These are phyloP conservation scores for Aviceda subcristata DNA, from an alignment of 2,113 vertebrate genomes.

Conservation along the genomic window DNA sequence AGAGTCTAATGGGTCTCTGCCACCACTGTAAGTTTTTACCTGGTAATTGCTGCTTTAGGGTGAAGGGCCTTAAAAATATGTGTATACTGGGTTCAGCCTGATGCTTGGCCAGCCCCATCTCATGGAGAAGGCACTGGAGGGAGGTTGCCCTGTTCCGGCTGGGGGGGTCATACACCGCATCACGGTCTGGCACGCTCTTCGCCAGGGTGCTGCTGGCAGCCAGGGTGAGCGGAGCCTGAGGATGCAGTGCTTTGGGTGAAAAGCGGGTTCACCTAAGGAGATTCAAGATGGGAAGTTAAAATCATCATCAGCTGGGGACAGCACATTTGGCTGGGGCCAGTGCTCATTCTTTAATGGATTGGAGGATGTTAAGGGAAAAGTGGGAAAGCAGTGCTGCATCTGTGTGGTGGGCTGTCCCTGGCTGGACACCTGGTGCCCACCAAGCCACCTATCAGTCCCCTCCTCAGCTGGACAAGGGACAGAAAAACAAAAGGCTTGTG, in stretches of 20 bases:
- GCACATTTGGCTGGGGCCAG: neutral
- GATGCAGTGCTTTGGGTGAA: neutral
- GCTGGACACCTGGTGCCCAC: neutral
- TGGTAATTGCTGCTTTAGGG: neutral
- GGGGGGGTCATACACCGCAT: neutral
- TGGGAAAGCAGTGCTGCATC: neutral
- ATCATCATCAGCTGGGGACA: neutral
- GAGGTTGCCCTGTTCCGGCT: rapidly evolving
- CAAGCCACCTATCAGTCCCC: neutral
- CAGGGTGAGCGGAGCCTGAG: neutral
- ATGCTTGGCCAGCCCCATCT: neutral
- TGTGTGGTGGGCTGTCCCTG: neutral
- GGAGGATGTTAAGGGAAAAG: neutral
- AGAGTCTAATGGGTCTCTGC: neutral
- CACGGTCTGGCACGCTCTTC: neutral
- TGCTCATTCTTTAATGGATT: neutral
- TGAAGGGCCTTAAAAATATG: neutral
- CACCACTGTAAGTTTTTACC: neutral
- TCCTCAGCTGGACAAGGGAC: neutral
- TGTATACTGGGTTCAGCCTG: neutral
- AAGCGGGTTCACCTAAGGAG: neutral
- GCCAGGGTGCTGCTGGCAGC: neutral
- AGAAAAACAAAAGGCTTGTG: neutral
- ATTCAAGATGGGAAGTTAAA: neutral
- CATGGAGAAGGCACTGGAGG: neutral